Base-by-base conservation (phyloP, 2,888 invertebrate genomes). In the Protodeltote pygarga region DNA sequence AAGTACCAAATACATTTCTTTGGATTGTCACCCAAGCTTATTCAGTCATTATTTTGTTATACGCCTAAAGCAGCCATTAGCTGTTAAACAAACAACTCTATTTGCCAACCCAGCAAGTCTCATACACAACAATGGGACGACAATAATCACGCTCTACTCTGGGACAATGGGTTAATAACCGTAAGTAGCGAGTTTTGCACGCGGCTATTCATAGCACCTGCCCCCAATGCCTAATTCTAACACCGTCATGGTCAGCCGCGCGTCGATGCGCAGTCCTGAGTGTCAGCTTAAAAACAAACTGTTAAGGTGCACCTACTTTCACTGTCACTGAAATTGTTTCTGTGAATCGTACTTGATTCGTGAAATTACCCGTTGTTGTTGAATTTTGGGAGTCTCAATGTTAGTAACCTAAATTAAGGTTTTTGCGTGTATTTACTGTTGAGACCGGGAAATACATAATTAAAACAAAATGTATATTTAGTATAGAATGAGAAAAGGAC, bases 91-190 rank as follows among this genome's bases (percentile, higher is more conserved):
- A 55, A 38, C 20, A 53, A 31, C 6, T 11, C 25, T 32, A 40
- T 47, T 32, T 17, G 23, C 25, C 14, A 35, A 10, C 40, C 33
- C 28, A 45, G 35, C 33, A 33, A 44, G 41, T 33, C 38, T 47
- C 32, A 8, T 21, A 29, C 15, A 44, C 15, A 44, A 68, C 51
- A 58, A 64, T 69, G 51, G 61, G 47, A 55, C 55, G 49, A 53
- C 57, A 52, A 65, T 64, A 53, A 58, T 64, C 27, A 39, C 42
- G 68, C 52, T 45, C 54, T 35, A 32, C 46, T 50, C 29, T 6
- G 33, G 58, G 58, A 65, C 68, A 68, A 54, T 67, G 41, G 62
- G 46, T 54, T 63, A 52, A 54, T 62, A 57, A 58, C 65, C 58
- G 53, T 51, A 48, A 54, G 59, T 60, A 49, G 51, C 19, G 38